Evolutionary conservation across 2,888 invertebrate species (phyloP), one percentile per base, ranked within the genome.

Genomic region (Ligdia adustata): DNA sequence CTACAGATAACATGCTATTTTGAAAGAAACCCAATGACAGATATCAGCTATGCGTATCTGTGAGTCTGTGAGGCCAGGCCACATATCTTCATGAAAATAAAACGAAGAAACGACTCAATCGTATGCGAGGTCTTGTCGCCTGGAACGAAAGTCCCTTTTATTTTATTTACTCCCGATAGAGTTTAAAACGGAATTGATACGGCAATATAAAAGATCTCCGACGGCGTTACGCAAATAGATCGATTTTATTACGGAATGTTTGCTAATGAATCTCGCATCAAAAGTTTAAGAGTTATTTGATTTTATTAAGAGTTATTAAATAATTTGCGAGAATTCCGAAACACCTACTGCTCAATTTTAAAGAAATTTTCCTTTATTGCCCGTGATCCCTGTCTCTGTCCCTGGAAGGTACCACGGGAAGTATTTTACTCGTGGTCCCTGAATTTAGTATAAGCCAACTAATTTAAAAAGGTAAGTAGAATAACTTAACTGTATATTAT

Each of bases 81-180:
- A 83, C 82, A 82, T 75, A 79, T 85, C 85, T 85, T 82, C 80
- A 82, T 85, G 81, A 82, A 82, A 85, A 79, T 78, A 76, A 80
- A 82, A 67, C 63, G 57, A 59, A 66, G 67, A 64, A 76, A 77
- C 69, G 78, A 75, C 72, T 75, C 64, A 66, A 70, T 74, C 64
- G 75, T 68, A 69, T 60, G 65, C 60, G 64, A 67, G 65, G 52
- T 62, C 64, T 63, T 70, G 64, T 63, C 66, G 67, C 63, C 79
- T 77, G 73, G 78, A 77, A 82, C 70, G 75, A 73, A 74, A 75
- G 73, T 77, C 78, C 78, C 75, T 68, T 47, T 76, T 76, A 76
- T 82, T 82, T 81, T 82, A 82, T 84, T 82, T 82, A 81, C 80
- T 78, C 69, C 69, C 69, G 66, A 65, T 68, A 62, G 72, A 79